These are phyloP conservation scores for Tangara arthus DNA, from an alignment of 2,797 vertebrate genomes.

Conservation along the genomic window DNA sequence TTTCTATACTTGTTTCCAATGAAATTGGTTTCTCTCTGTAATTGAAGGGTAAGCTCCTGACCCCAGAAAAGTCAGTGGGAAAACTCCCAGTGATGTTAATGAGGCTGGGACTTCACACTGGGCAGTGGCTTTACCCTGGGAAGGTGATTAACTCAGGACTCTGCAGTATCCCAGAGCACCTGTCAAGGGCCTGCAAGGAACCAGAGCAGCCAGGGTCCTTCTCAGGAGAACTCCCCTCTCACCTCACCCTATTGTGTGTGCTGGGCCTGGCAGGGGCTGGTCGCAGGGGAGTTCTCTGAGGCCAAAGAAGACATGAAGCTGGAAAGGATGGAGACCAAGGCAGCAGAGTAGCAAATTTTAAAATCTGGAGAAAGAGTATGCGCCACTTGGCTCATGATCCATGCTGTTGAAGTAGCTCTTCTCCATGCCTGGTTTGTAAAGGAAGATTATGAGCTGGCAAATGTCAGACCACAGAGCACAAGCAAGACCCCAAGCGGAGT, in stretches of 20 bases:
- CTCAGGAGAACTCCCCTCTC: neutral
- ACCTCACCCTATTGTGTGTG: neutral
- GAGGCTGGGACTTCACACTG: neutral
- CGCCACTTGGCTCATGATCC: neutral
- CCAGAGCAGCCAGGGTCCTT: neutral
- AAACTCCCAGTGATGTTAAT: neutral
- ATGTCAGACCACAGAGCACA: neutral
- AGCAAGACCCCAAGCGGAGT: neutral
- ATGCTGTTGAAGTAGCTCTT: neutral
- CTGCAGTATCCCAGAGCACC: neutral
- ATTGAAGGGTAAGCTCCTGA: neutral
- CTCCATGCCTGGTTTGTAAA: neutral
- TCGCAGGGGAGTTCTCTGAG: neutral
- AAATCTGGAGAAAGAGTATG: neutral
- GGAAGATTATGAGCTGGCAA: constrained; percentile 32
- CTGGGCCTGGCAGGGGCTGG: neutral
- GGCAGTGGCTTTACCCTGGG: neutral
- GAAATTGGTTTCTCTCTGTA: neutral
- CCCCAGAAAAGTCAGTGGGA: neutral
- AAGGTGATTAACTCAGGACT: neutral
- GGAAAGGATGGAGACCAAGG: neutral
- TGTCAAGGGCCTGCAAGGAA: neutral
- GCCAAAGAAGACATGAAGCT: neutral
- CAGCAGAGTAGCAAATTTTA: neutral
- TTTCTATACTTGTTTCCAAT: neutral